These are phyloP conservation scores for Chelonus formosanus DNA, from an alignment of 2,888 invertebrate species.

Conservation along the genomic window DNA sequence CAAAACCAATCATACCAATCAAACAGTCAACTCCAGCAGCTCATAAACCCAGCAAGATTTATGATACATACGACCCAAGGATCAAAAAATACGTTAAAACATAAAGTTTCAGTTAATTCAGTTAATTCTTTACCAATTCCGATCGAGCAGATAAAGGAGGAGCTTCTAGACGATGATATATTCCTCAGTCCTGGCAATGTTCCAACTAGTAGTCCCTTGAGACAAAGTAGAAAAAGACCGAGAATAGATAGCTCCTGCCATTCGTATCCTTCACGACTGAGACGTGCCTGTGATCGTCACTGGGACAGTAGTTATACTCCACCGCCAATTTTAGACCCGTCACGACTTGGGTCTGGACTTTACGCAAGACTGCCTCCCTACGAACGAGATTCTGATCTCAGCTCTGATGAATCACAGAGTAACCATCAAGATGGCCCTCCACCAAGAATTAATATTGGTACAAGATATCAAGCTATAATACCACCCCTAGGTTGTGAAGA, in stretches of 20 bases:
- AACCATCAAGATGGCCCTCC: constrained; percentile 64
- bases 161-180: constrained; percentile 75
- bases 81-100: constrained; percentile 48
- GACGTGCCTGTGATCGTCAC: constrained; percentile 61
- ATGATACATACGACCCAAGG: constrained; percentile 55
- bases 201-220: constrained; percentile 70
- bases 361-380: constrained; percentile 68
- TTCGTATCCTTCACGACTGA: constrained; percentile 61
- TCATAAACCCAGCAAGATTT: constrained; percentile 61
- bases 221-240: constrained; percentile 73
- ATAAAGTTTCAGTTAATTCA: constrained; percentile 48
- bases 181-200: constrained; percentile 81
- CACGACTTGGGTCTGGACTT: constrained; percentile 86
- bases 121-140: constrained; percentile 52
- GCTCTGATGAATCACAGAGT: constrained; percentile 61
- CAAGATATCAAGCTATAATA: constrained; percentile 85
- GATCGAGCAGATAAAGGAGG: constrained; percentile 69
- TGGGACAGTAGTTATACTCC: constrained; percentile 80
- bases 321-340: constrained; percentile 92
- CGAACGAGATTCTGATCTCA: constrained; percentile 60
- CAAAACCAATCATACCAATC: constrained; percentile 41
- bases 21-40: constrained; percentile 47
- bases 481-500: constrained; percentile 68
- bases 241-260: constrained; percentile 68
- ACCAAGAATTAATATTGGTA: constrained; percentile 87